Conservation (phyloP, 2,797 vertebrate species). For the Poeciliopsis gracilis region DNA sequence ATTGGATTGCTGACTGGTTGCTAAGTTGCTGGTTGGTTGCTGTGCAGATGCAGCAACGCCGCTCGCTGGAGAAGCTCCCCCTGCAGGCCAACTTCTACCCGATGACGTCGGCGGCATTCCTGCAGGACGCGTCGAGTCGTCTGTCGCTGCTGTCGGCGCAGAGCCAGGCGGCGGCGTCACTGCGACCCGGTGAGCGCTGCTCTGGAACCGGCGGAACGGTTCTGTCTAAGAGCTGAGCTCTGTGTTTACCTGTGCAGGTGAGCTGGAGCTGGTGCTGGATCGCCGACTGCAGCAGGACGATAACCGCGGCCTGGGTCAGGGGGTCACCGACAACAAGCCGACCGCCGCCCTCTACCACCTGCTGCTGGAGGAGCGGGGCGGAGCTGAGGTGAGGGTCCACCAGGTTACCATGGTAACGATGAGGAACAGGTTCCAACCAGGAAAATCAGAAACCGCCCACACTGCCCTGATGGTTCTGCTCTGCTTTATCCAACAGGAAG, state of each 20-base stretch:
- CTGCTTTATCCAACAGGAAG: constrained; percentile 57
- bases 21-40: neutral
- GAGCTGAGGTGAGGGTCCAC: constrained; percentile 26
- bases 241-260: constrained; percentile 76
- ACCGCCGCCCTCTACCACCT: constrained; percentile 88
- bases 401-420: neutral
- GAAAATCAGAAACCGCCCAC: too few species aligned
- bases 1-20: too few species aligned
- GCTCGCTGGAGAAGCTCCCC: constrained; percentile 86
- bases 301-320: constrained; percentile 93
- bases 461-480: neutral
- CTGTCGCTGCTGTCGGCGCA: constrained; percentile 89
- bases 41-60: constrained; percentile 88
- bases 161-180: constrained; percentile 86
- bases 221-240: neutral
- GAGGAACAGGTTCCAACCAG: neutral
- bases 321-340: constrained; percentile 91
- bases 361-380: constrained; percentile 84
- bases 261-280: constrained; percentile 93
- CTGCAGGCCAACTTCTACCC: constrained; percentile 95
- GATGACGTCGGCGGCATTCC: constrained; percentile 87
- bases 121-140: constrained; percentile 83
- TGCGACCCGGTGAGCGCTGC: constrained; percentile 58
- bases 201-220: neutral
- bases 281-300: constrained; percentile 94